These are phyloP conservation scores for Rhinoraja longicauda DNA, from an alignment of 2,797 vertebrate species.

Conservation along the genomic window DNA sequence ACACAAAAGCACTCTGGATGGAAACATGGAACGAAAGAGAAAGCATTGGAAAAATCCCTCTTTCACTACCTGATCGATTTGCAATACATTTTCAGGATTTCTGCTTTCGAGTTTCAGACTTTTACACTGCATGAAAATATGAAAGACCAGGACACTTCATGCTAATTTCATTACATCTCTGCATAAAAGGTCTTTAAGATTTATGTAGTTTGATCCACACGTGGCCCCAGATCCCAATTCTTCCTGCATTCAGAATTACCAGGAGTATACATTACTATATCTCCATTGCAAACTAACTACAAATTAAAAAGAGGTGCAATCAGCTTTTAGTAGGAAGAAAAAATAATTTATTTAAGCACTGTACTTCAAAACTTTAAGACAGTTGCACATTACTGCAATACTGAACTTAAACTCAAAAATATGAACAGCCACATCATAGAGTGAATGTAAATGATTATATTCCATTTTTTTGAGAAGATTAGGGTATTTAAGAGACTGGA, in stretches of 20 bases:
- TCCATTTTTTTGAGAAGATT: no score
- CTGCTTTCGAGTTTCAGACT: neutral
- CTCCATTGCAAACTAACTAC: neutral
- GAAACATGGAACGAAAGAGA: neutral
- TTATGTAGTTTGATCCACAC: neutral
- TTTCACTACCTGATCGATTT: neutral
- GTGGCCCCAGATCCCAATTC: neutral
- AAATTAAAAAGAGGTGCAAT: neutral
- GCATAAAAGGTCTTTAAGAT: no score
- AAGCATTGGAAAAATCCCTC: neutral
- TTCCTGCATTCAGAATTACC: neutral
- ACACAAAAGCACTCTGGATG: neutral
- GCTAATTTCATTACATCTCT: neutral
- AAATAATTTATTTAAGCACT: neutral
- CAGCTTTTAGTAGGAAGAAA: neutral
- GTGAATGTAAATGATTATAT: neutral
- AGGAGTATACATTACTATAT: neutral
- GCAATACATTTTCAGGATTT: neutral
- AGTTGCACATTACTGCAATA: neutral
- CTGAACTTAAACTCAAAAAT: neutral
- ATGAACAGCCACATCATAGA: neutral
- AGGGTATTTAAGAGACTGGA: no score
- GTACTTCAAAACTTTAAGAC: neutral
- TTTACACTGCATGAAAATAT: neutral
- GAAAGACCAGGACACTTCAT: neutral